Conservation (phyloP, 2,888 invertebrate species). For the Boloria euphrosyne region DNA sequence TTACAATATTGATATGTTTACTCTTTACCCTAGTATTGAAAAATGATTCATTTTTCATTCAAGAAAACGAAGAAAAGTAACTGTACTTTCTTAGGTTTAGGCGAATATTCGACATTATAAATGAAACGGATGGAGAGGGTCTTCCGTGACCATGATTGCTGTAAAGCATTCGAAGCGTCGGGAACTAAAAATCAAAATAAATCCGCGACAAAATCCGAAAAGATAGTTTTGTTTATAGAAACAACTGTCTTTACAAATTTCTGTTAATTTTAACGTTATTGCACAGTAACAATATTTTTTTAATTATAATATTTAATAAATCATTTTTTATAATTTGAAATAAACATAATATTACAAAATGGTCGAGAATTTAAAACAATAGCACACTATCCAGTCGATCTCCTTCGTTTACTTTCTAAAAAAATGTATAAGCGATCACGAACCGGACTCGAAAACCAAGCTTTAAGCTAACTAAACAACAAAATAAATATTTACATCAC, state of each 20-base stretch:
- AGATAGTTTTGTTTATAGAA: too few relatives aligned
- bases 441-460: constrained; percentile 33
- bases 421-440: constrained; percentile 30
- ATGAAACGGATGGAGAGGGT: too few relatives aligned
- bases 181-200: too few relatives aligned
- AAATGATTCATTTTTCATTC: constrained; percentile 32
- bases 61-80: constrained; percentile 32
- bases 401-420: constrained; percentile 23
- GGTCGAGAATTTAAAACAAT: too few relatives aligned
- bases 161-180: too few relatives aligned
- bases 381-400: background rate
- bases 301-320: too few relatives aligned
- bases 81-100: background rate
- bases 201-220: too few relatives aligned
- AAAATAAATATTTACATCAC: constrained; percentile 48
- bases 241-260: too few relatives aligned
- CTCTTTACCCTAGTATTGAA: constrained; percentile 38
- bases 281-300: too few relatives aligned
- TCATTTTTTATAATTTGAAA: background rate
- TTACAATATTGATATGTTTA: constrained; percentile 53
- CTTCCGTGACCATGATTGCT: too few relatives aligned
- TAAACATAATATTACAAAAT: background rate
- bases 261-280: too few relatives aligned
- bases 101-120: too few relatives aligned
- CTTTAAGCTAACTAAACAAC: constrained; percentile 30